Percentiles rank a stretch among this genome's conserved stretches.
phyloP scores from a whole-genome alignment of 2,113 vertebrate genomes.

The Mesitornis unicolor region DNA sequence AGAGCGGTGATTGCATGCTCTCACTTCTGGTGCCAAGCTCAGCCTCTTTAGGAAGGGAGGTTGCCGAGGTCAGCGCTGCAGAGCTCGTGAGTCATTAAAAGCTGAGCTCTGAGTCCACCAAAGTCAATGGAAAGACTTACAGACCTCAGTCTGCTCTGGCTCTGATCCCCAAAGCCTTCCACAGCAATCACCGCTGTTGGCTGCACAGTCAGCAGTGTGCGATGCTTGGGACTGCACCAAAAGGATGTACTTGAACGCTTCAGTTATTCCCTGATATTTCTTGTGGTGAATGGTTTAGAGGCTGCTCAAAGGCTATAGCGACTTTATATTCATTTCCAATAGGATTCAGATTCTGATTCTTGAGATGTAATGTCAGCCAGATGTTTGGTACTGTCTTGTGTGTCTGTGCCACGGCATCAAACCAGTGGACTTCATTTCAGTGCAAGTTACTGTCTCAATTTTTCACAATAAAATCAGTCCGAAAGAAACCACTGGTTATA shows the following conservation, averaged over 20 bases:
- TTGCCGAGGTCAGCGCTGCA: not conserved
- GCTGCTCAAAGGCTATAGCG: not conserved
- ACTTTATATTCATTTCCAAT: slow-evolving; percentile 9
- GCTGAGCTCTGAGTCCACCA: not conserved
- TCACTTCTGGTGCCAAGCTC: not conserved
- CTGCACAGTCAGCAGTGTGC: not conserved
- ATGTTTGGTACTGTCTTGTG: not conserved
- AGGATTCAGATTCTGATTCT: not conserved
- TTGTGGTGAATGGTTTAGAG: not conserved
- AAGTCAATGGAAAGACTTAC: slow-evolving; percentile 13
- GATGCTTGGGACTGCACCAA: not conserved
- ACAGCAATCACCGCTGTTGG: not conserved
- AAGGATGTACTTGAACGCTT: not conserved
- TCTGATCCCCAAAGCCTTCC: not conserved
- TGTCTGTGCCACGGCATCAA: not conserved
- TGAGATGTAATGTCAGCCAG: not conserved
- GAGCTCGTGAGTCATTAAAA: not conserved
- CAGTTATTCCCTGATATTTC: not conserved
- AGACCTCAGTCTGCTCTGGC: not conserved
- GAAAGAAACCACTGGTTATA: not conserved
- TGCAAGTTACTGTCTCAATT: not conserved
- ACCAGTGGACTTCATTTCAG: not conserved
- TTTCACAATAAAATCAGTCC: not conserved
- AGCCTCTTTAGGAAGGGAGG: not conserved
- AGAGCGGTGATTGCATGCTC: not conserved